A percentile compares a stretch with the other conserved stretches of the same genome.
Evolutionary conservation across 2,113 vertebrate genomes (phyloP).

Genomic region (Apistogramma diplotaenia): DNA sequence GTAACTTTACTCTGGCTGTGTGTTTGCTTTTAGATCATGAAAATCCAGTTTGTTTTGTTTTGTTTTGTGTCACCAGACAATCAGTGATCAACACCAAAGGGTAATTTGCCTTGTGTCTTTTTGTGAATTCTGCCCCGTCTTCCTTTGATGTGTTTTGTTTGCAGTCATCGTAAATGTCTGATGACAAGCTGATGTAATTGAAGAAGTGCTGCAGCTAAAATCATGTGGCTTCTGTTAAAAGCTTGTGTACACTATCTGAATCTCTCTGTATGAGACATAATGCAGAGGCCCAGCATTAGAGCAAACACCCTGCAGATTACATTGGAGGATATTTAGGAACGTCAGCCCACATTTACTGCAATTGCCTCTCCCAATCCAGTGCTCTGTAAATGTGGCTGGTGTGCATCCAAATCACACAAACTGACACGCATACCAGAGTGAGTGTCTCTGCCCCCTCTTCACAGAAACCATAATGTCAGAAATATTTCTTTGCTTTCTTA

Average conservation of each 20-base stretch:
- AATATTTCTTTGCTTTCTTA: slow-evolving; percentile 66
- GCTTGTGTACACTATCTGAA: slow-evolving; percentile 8
- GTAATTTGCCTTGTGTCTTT: background rate
- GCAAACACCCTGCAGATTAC: slow-evolving; percentile 32
- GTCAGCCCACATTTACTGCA: slow-evolving; percentile 52
- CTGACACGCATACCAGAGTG: slow-evolving; percentile 57
- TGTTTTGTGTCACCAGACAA: background rate
- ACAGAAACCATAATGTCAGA: slow-evolving; percentile 64
- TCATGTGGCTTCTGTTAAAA: slow-evolving; percentile 44
- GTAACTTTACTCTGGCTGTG: slow-evolving; percentile 1
- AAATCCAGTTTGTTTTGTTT: background rate
- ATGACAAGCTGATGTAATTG: slow-evolving; percentile 27
- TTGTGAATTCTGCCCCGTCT: background rate
- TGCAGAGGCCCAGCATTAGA: slow-evolving; percentile 13
- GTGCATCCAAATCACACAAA: slow-evolving; percentile 66
- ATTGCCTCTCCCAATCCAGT: slow-evolving; percentile 54
- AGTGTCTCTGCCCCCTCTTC: slow-evolving; percentile 49
- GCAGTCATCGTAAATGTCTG: slow-evolving; percentile 9
- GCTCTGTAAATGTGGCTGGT: slow-evolving; percentile 52
- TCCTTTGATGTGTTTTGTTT: background rate
- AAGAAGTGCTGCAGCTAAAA: slow-evolving; percentile 12
- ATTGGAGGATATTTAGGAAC: slow-evolving; percentile 53
- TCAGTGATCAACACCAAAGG: background rate
- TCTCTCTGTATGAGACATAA: slow-evolving; percentile 34
- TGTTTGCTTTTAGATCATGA: slow-evolving; percentile 35